These are phyloP conservation scores for Teleopsis dalmanni DNA, from an alignment of 1,140 invertebrate species.

Conservation along the genomic window DNA sequence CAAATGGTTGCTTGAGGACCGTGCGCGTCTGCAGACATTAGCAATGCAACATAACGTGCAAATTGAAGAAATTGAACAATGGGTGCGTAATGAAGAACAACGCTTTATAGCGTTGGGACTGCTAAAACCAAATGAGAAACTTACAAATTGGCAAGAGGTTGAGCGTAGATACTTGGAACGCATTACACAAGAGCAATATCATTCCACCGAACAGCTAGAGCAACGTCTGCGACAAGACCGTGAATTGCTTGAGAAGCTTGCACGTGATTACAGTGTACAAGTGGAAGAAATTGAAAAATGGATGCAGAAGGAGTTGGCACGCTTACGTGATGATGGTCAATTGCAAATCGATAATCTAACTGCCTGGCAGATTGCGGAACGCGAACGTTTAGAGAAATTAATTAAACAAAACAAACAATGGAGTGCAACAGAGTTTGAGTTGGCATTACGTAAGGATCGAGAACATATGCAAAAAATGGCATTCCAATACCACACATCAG, in stretches of 20 bases:
- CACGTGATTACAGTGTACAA: constrained; percentile 34
- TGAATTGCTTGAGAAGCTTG: constrained; percentile 28
- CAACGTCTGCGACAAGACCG: constrained; percentile 33
- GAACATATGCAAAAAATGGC: constrained; percentile 42
- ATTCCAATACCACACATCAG: constrained; percentile 38
- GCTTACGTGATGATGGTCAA: constrained; percentile 38
- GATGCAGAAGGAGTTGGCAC: constrained; percentile 39
- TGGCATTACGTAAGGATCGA: constrained; percentile 31
- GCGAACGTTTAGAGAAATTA: constrained; percentile 31
- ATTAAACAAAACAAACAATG: constrained; percentile 34
- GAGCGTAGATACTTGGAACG: constrained; percentile 34
- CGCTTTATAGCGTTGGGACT: constrained; percentile 37
- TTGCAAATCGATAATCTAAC: constrained; percentile 39
- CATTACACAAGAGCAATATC: constrained; percentile 33
- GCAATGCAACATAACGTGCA: constrained; percentile 41
- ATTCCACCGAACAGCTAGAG: constrained; percentile 37
- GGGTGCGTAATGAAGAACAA: constrained; percentile 39
- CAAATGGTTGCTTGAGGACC: constrained; percentile 38
- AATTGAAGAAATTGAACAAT: constrained; percentile 39
- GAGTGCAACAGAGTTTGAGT: constrained; percentile 32
- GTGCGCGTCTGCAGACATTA: constrained; percentile 26
- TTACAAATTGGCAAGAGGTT: constrained; percentile 41
- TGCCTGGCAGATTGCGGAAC: constrained; percentile 35
- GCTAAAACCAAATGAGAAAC: constrained; percentile 35
- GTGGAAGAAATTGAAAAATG: constrained; percentile 38